Evolutionary conservation across 2,113 vertebrate species (phyloP).

Genomic region (Emberiza fucata): DNA sequence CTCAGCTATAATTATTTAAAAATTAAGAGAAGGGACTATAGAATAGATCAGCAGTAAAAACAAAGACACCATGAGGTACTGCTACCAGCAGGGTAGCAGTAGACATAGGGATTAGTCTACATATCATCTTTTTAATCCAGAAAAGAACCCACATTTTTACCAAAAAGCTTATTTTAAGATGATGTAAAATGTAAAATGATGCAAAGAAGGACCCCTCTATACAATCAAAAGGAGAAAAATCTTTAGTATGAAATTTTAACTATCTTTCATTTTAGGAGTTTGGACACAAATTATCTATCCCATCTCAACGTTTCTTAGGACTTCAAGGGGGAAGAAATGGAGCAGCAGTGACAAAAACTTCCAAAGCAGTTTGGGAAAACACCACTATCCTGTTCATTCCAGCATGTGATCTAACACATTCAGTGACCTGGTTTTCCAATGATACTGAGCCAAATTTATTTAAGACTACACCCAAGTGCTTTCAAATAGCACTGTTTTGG

Average conservation of each 20-base stretch:
- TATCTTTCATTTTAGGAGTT: neutral
- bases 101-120: neutral
- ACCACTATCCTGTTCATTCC: neutral
- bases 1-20: neutral
- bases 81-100: no score
- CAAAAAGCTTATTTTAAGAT: neutral
- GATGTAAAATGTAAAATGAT: accelerated
- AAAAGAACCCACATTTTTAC: accelerated
- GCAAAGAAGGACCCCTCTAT: neutral
- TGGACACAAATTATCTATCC: neutral
- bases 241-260: neutral
- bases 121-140: neutral
- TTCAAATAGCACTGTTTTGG: neutral
- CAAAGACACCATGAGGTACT: neutral
- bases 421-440: neutral
- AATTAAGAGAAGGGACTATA: neutral
- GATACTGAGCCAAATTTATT: neutral
- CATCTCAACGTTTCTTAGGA: neutral
- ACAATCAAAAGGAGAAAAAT: neutral
- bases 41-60: neutral
- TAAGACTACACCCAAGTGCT: neutral
- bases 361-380: neutral
- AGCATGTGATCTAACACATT: neutral
- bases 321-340: neutral
- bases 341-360: neutral